Percentiles rank a stretch among this genome's conserved stretches.
phyloP scores from a whole-genome alignment of 2,888 invertebrate species.

The Entomobrya multifasciata region DNA sequence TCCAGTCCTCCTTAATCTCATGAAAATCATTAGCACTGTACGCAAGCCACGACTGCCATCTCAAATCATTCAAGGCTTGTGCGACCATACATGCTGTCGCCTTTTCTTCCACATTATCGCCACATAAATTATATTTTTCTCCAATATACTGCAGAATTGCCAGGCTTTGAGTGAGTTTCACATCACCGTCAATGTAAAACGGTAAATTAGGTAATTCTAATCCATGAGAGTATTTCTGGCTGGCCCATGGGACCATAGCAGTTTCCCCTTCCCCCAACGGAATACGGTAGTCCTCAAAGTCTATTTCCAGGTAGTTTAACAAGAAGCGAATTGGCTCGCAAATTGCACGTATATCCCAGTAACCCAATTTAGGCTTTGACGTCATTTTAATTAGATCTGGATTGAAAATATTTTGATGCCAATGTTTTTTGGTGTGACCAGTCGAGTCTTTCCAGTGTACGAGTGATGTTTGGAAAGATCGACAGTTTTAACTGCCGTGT shows the following conservation, averaged over 20 bases:
- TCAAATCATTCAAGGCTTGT: constrained; percentile 45
- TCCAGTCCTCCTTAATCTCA: constrained; percentile 64
- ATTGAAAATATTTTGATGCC: too few relatives aligned
- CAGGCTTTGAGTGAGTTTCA: constrained; percentile 52
- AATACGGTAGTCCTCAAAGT: constrained; percentile 60
- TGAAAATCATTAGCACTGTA: constrained; percentile 48
- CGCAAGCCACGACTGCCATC: constrained; percentile 47
- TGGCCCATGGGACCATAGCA: constrained; percentile 22
- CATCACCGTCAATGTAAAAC: constrained; percentile 48
- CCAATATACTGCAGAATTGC: constrained; percentile 50
- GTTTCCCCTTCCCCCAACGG: constrained; percentile 18
- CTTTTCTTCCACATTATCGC: constrained; percentile 43
- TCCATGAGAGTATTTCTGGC: constrained; percentile 49
- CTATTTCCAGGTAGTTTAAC: constrained; percentile 48
- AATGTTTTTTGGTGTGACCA: too few relatives aligned
- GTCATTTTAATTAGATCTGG: constrained; percentile 1
- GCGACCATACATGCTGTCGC: constrained; percentile 47
- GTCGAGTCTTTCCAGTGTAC: too few relatives aligned
- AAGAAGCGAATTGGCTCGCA: constrained; percentile 49
- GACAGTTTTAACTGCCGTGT: too few relatives aligned
- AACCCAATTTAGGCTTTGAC: constrained; percentile 45
- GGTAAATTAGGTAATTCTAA: constrained; percentile 64
- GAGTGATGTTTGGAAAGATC: too few relatives aligned
- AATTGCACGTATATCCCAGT: constrained; percentile 61
- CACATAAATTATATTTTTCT: constrained; percentile 48